These are phyloP conservation scores for Synanthedon formicaeformis DNA, from an alignment of 2,888 invertebrate species.

Conservation along the genomic window DNA sequence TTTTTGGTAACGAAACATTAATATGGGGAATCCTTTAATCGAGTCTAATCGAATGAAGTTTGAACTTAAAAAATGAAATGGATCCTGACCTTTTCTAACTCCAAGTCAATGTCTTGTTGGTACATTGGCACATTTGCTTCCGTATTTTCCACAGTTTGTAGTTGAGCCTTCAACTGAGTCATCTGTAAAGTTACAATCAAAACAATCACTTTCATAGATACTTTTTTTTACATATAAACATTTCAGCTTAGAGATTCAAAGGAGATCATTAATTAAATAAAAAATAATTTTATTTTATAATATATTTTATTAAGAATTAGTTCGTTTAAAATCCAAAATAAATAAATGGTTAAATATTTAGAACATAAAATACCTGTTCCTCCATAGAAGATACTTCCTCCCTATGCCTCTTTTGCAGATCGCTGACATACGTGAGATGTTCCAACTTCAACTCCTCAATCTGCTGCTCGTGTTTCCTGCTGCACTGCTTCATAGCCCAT, in stretches of 20 bases:
- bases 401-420: constrained; percentile 51
- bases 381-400: constrained; percentile 54
- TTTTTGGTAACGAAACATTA: too few relatives aligned
- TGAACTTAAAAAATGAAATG: background rate
- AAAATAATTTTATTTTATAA: too few relatives aligned
- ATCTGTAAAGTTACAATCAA: constrained; percentile 33
- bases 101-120: constrained; percentile 67
- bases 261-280: too few relatives aligned
- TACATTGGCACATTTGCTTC: constrained; percentile 59
- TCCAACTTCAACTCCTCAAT: constrained; percentile 50
- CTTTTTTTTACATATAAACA: too few relatives aligned
- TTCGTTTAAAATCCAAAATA: background rate
- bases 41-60: background rate
- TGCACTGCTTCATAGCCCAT: constrained; percentile 29
- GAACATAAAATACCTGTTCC: constrained; percentile 39
- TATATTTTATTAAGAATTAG: too few relatives aligned
- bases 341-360: background rate
- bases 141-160: constrained; percentile 54
- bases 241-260: too few relatives aligned
- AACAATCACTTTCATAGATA: too few relatives aligned
- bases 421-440: constrained; percentile 48
- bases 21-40: background rate
- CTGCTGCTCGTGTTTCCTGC: constrained; percentile 40
- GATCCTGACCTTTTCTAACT: constrained; percentile 57
- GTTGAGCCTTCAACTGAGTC: constrained; percentile 63